A percentile compares a stretch with the other conserved stretches of the same genome.
Evolutionary conservation across 2,888 invertebrate species (phyloP).

Genomic region (Athalia circularis): DNA sequence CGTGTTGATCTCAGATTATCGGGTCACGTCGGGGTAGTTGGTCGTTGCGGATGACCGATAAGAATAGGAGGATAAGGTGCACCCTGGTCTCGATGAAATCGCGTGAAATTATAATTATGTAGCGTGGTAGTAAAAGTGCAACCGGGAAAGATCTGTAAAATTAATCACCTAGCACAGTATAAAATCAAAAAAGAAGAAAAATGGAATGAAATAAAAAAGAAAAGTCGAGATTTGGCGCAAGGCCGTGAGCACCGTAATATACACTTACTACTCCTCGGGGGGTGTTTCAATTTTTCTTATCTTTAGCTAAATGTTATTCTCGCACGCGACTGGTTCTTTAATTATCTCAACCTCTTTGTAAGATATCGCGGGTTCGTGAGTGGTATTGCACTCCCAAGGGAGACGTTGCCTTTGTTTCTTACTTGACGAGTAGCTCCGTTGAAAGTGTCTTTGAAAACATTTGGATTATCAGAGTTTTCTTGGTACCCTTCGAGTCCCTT

Average conservation of each 20-base stretch:
- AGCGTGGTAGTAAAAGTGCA: constrained; percentile 22
- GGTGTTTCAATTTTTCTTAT: constrained; percentile 46
- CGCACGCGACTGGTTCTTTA: constrained; percentile 45
- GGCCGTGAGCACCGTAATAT: constrained; percentile 41
- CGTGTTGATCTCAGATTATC: no score
- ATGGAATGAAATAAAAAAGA: not conserved
- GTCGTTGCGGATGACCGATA: constrained; percentile 15
- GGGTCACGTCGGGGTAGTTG: not conserved
- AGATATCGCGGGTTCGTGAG: constrained; percentile 44
- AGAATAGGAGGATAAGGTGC: constrained; percentile 24
- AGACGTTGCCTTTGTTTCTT: constrained; percentile 28
- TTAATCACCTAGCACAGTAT: constrained; percentile 11
- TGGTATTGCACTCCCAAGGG: constrained; percentile 28
- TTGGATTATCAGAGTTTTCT: constrained; percentile 7
- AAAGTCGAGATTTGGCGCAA: constrained; percentile 36
- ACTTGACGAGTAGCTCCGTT: constrained; percentile 9
- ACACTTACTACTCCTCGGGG: constrained; percentile 42
- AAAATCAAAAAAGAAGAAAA: not conserved
- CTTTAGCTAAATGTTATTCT: constrained; percentile 42
- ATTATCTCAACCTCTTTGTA: constrained; percentile 43
- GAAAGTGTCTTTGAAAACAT: constrained; percentile 18
- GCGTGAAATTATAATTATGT: constrained; percentile 43
- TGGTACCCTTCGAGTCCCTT: not conserved
- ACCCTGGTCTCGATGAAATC: constrained; percentile 26
- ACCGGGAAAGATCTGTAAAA: constrained; percentile 27